phyloP scores from a whole-genome alignment of 2,797 vertebrate species.

The Fistularia tabacaria region DNA sequence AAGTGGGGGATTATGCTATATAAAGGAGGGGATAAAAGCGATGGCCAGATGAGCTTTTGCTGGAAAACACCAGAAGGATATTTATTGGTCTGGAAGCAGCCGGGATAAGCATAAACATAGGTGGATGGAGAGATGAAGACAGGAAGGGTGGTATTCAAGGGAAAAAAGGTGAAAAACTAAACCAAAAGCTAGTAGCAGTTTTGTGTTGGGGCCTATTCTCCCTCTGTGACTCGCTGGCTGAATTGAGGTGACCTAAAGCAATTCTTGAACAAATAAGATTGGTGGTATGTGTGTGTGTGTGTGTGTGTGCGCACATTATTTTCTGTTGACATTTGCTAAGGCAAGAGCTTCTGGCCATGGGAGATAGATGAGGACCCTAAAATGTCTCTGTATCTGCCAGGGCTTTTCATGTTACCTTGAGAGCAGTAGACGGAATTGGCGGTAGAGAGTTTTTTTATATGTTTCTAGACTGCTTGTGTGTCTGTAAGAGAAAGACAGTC shows the following conservation, averaged over 20 bases:
- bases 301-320: slow-evolving; percentile 74
- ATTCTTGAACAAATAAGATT: slow-evolving; percentile 84
- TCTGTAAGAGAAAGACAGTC: slow-evolving; percentile 7
- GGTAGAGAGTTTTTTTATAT: too few relatives aligned
- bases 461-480: slow-evolving; percentile 14
- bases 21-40: neutral
- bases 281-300: slow-evolving; percentile 52
- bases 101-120: slow-evolving; percentile 17
- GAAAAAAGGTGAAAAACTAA: slow-evolving; percentile 27
- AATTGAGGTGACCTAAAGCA: slow-evolving; percentile 78
- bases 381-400: slow-evolving; percentile 74
- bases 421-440: slow-evolving; percentile 26
- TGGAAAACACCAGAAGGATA: slow-evolving; percentile 28
- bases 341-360: slow-evolving; percentile 74
- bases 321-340: slow-evolving; percentile 85
- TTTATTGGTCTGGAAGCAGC: slow-evolving; percentile 36
- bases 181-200: slow-evolving; percentile 11
- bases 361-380: slow-evolving; percentile 78
- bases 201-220: slow-evolving; percentile 40
- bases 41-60: slow-evolving; percentile 29
- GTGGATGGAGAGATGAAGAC: slow-evolving; percentile 15
- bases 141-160: slow-evolving; percentile 36
- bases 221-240: slow-evolving; percentile 54
- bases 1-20: neutral
- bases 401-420: slow-evolving; percentile 76